Evolutionary conservation across 2,797 vertebrate species (phyloP), one percentile per base, ranked within the genome.

Genomic region (Amblyopsis hoosieri): DNA sequence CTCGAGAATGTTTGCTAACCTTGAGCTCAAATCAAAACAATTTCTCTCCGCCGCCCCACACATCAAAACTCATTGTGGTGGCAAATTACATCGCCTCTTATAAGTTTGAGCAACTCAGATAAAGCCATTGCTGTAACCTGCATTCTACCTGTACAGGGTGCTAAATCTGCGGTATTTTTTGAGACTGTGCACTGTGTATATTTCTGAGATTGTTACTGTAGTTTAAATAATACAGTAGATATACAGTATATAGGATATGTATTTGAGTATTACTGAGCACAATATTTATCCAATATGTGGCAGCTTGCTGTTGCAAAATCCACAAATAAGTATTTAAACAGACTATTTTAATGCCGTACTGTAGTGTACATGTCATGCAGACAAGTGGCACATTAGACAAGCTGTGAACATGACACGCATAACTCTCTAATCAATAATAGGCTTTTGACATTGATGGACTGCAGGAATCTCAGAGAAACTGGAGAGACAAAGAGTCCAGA

Each of bases 401-500:
- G 67, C 71, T 71, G 83, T 78, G 89, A 89, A 90, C 88, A 88
- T 86, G 86, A 90, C 84, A 83, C n/a, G 85, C 87, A 82, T 85
- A 78, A 74, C 74, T 69, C 78, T 81, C 85, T 85, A 84, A 92
- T 93, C 92, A 91, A 93, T 93, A 92, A 82, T 75, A 76, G 82
- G 82, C 82, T 87, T 80, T 77, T 89, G 92, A 92, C 92, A 91
- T 78, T 92, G 91, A 93, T 88, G 87, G 87, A 92, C 89, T 78
- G 85, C 75, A 88, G 81, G 80, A 89, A 85, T 89, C 69, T 86
- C 75, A 71, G 80, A 87, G 91, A 91, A 90, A 91, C 72, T 74
- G 83, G 88, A 91, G 88, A 91, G 81, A 91, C 62, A 85, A 87
- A 83, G 77, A 74, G 79, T 89, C 69, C 75, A n/a, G 57, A 68